A percentile compares a stretch with the other conserved stretches of the same genome.
These are phyloP conservation scores for Aldrovandia affinis DNA, from an alignment of 2,797 vertebrate species.

Conservation along the genomic window DNA sequence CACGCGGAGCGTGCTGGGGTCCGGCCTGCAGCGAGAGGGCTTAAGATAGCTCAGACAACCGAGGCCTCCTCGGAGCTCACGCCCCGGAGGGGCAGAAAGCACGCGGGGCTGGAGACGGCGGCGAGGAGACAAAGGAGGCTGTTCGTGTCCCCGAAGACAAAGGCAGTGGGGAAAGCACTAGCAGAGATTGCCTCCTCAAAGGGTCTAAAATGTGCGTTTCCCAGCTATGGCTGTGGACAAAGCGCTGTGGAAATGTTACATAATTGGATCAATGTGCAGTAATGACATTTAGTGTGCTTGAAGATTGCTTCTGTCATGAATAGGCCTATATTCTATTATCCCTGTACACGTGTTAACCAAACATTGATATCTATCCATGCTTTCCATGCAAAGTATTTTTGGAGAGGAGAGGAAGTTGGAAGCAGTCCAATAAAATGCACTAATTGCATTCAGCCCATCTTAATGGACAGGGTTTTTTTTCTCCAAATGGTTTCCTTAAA, in stretches of 20 bases:
- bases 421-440: neutral
- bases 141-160: neutral
- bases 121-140: neutral
- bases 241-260: neutral
- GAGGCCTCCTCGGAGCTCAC: constrained; percentile 46
- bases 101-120: neutral
- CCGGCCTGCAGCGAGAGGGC: constrained; percentile 60
- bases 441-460: constrained; percentile 23
- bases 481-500: neutral
- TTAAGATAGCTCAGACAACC: constrained; percentile 46
- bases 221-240: neutral
- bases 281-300: too few species aligned
- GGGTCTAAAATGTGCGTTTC: neutral
- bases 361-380: constrained; percentile 22
- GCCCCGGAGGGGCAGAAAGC: constrained; percentile 18
- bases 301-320: too few species aligned
- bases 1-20: constrained; percentile 67
- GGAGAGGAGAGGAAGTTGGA: neutral
- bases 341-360: neutral
- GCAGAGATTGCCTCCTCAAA: neutral
- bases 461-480: neutral
- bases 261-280: too few species aligned
- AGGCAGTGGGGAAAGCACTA: too few species aligned
- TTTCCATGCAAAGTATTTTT: neutral
- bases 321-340: too few species aligned